These are phyloP conservation scores for Pristionchus exspectatus DNA, from an alignment of 2,888 invertebrate genomes.

Conservation along the genomic window DNA sequence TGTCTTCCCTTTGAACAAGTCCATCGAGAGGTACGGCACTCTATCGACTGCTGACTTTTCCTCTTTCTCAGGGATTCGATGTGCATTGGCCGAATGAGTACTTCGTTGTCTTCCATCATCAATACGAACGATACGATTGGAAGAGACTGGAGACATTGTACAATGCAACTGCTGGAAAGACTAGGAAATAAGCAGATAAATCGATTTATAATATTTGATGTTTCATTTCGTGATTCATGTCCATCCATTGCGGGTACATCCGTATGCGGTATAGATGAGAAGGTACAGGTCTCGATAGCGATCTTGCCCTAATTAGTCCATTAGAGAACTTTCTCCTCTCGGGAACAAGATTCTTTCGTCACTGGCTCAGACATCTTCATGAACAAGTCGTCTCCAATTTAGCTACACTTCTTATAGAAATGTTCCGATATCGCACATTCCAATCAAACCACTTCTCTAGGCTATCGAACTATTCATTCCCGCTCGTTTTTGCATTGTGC, in stretches of 20 bases:
- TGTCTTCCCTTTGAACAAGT: conserved; percentile 62
- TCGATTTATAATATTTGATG: neutral
- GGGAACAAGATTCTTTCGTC: conserved; percentile 12
- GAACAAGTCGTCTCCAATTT: neutral
- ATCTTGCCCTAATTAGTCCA: conserved; percentile 41
- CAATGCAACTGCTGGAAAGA: conserved; percentile 10
- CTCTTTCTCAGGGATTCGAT: conserved; percentile 45
- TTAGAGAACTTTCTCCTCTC: neutral
- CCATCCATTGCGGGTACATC: neutral
- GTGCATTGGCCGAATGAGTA: conserved; percentile 35
- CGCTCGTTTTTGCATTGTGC: neutral
- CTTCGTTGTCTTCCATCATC: conserved; percentile 78
- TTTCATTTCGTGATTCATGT: neutral
- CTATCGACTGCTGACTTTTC: neutral
- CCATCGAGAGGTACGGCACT: conserved; percentile 61
- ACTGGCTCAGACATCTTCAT: neutral
- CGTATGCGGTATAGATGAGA: conserved; percentile 10
- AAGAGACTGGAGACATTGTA: conserved; percentile 67
- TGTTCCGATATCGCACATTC: too few species aligned
- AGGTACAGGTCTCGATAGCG: neutral
- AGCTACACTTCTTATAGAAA: neutral
- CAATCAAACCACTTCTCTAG: too few species aligned
- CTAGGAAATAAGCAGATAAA: neutral
- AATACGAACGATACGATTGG: conserved; percentile 73
- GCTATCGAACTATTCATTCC: too few species aligned